phyloP scores from a whole-genome alignment of 2,888 invertebrate species.

The Drosophila rubida region DNA sequence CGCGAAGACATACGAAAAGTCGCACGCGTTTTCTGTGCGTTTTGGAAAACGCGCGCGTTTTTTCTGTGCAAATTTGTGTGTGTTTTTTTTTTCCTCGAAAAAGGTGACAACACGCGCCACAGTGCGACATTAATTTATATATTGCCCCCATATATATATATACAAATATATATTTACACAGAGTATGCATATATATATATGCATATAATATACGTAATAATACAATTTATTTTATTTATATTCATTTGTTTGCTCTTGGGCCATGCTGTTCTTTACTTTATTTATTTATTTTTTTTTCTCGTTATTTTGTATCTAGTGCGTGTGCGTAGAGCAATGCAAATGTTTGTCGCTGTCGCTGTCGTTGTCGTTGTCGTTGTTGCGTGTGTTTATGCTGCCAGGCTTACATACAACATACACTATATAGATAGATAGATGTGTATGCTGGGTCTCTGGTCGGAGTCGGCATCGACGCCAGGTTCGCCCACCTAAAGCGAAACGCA shows the following conservation, averaged over 20 bases:
- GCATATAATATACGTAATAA: conserved; percentile 9
- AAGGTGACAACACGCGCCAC: conserved; percentile 54
- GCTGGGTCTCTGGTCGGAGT: conserved; percentile 22
- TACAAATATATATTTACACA: conserved; percentile 2
- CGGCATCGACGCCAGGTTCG: conserved; percentile 64
- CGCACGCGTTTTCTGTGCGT: conserved; percentile 30
- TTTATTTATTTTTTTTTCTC: conserved; percentile 9
- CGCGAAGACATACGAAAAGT: conserved; percentile 14
- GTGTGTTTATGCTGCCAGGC: conserved; percentile 30
- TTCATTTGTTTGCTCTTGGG: conserved; percentile 13
- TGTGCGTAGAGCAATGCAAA: conserved; percentile 57
- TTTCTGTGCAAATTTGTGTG: conserved; percentile 19
- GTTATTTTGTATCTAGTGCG: conserved; percentile 45
- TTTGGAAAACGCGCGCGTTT: conserved; percentile 63
- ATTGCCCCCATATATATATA: neutral
- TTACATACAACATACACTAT: too few relatives aligned
- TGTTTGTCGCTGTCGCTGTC: conserved; percentile 32
- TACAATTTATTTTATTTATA: conserved; percentile 34
- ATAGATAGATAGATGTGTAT: conserved; percentile 4
- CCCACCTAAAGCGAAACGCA: conserved; percentile 63
- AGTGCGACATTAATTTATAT: conserved; percentile 24
- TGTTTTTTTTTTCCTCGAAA: conserved; percentile 16
- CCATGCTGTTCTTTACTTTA: neutral
- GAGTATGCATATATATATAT: neutral
- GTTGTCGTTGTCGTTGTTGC: conserved; percentile 15